These are phyloP conservation scores for Cettia cetti DNA, from an alignment of 2,113 vertebrate species.

Conservation along the genomic window DNA sequence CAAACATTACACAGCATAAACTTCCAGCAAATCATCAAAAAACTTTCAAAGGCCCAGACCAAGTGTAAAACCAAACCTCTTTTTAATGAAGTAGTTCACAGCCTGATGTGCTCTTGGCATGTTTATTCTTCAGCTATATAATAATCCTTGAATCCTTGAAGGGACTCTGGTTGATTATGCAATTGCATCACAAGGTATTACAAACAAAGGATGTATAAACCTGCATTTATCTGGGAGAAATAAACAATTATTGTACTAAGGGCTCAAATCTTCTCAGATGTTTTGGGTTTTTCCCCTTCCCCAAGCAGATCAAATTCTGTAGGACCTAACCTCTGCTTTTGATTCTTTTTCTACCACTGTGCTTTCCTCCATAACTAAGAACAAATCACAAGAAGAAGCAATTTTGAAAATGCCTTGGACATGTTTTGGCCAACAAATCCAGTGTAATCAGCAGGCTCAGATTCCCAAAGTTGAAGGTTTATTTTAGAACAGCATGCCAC, in stretches of 20 bases:
- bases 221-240: neutral
- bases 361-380: neutral
- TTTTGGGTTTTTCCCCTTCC: neutral
- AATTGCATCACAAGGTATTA: neutral
- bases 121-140: neutral
- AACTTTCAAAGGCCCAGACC: neutral
- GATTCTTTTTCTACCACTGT: neutral
- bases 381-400: neutral
- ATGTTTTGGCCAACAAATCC: neutral
- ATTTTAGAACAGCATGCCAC: conserved; percentile 11
- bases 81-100: neutral
- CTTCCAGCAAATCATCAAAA: neutral
- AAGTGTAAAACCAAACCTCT: neutral
- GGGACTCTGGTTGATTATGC: neutral
- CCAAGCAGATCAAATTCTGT: neutral
- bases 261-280: neutral
- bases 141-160: neutral
- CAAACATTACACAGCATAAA: neutral
- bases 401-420: neutral
- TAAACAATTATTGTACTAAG: neutral
- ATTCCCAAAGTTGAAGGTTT: neutral
- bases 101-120: neutral
- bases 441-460: neutral
- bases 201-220: neutral
- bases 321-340: neutral